Conservation (phyloP, 2,797 vertebrate genomes). For the Scolopax rusticola region DNA sequence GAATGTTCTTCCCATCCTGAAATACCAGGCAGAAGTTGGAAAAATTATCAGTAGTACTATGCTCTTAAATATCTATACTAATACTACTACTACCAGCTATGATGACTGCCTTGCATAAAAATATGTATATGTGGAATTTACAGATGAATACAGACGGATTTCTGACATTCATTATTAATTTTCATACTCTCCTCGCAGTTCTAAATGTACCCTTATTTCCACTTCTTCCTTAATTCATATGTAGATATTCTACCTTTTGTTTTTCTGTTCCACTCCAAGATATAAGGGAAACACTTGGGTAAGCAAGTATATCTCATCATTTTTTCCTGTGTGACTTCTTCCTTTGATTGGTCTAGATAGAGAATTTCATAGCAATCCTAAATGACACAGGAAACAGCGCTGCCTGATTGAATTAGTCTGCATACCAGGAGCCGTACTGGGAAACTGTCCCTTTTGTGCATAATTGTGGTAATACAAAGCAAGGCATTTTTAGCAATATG, state of each 20-base stretch:
- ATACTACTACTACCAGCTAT: neutral
- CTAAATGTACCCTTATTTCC: neutral
- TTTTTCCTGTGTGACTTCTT: neutral
- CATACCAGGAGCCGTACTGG: neutral
- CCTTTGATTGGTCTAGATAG: neutral
- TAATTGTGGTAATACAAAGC: neutral
- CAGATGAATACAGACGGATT: neutral
- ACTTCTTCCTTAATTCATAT: neutral
- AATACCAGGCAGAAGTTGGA: neutral
- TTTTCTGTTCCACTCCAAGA: neutral
- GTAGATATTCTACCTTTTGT: rapidly evolving
- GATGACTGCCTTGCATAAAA: neutral
- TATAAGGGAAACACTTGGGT: neutral
- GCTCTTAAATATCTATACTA: neutral
- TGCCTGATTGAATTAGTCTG: neutral
- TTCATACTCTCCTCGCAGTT: neutral
- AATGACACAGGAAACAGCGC: neutral
- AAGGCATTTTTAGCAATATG: neutral
- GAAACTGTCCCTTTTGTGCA: neutral
- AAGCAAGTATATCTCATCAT: neutral
- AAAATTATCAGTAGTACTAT: neutral
- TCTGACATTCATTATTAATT: neutral
- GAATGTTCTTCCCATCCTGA: neutral
- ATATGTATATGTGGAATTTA: neutral
- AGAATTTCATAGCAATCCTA: neutral